Percentiles rank a stretch among this genome's conserved stretches.
These are phyloP conservation scores for Porites rus DNA, from an alignment of 92 coral and sea anemone genomes.

Conservation along the genomic window DNA sequence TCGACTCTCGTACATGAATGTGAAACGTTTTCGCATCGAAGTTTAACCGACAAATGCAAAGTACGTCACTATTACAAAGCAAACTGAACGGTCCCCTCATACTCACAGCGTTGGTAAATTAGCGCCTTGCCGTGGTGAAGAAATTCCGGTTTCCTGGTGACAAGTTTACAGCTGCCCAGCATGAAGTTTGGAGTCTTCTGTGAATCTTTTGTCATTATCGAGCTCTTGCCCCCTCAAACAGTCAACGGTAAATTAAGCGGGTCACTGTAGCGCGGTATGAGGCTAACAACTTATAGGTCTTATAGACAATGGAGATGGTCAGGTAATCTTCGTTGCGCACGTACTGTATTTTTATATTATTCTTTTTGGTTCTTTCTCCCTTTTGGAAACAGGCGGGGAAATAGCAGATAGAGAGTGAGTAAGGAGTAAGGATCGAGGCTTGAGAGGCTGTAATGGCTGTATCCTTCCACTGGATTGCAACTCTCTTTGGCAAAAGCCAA, in stretches of 20 bases:
- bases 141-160: conserved; percentile 21
- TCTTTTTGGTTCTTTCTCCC: no score
- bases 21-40: no score
- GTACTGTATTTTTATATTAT: no score
- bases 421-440: no score
- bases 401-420: no score
- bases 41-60: not conserved
- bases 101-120: conserved; percentile 23
- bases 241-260: conserved; percentile 8
- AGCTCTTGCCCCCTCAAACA: conserved; percentile 46
- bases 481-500: no score
- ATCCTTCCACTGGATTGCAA: no score
- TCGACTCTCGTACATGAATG: no score
- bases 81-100: conserved; percentile 40
- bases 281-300: not conserved
- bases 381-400: no score
- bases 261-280: not conserved
- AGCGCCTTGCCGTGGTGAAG: conserved; percentile 27
- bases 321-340: no score
- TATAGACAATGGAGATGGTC: no score
- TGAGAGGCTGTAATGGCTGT: no score
- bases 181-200: conserved; percentile 9
- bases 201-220: conserved; percentile 9
- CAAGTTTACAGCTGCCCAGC: conserved; percentile 16
- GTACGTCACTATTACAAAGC: conserved; percentile 10